Evolutionary conservation across 35 echinoderm and acorn worm species (phyloP), one percentile per base, ranked within the genome.

Genomic region (Chiridota heheva): DNA sequence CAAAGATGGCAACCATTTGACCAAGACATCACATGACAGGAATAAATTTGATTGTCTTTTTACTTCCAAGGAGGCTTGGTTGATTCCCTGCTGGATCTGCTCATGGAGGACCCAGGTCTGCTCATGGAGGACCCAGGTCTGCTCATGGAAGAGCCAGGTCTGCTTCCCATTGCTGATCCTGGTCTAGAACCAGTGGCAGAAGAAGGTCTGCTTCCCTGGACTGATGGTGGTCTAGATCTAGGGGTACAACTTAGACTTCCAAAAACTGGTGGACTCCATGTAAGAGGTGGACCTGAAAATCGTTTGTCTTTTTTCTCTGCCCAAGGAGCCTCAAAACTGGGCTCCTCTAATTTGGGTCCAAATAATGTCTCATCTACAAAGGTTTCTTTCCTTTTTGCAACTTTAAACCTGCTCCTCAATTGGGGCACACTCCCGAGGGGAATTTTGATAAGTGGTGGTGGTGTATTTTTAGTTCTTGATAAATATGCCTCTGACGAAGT

Each of bases 311-410:
- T 91, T 58, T 95, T 85, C 38, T 90, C 83, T 36, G 73, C 87
- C 95, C 95, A 98, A 17, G 95, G 95, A 17, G 95, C 69, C 20
- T 83, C 84, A 91, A 98, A 98, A 49, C 39, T 65, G 7, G 95
- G 80, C 29, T 67, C 22, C 17, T 84, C 51, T 49, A 97, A 82
- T 13, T 59, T 72, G 12, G 78, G 68, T n/a, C 94, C 94, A 78
- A 97, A 97, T n/a, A 97, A 69, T 2, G 80, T 51, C 39, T 97
- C 89, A 73, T 97, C 94, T 1, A 97, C 80, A 37, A 91, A 97
- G n/a, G 81, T 84, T 4, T 62, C 71, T 0, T 58, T 68, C 46
- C 48, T 63, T 62, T 88, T 87, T 2, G 51, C 17, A 64, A 82
- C 65, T 5, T 77, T 20, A 30, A 86, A 75, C 32, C 63, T 67